Percentiles rank a stretch among this genome's conserved stretches.
phyloP scores from a whole-genome alignment of 1,140 invertebrate species.

The Zeugodacus cucurbitae region DNA sequence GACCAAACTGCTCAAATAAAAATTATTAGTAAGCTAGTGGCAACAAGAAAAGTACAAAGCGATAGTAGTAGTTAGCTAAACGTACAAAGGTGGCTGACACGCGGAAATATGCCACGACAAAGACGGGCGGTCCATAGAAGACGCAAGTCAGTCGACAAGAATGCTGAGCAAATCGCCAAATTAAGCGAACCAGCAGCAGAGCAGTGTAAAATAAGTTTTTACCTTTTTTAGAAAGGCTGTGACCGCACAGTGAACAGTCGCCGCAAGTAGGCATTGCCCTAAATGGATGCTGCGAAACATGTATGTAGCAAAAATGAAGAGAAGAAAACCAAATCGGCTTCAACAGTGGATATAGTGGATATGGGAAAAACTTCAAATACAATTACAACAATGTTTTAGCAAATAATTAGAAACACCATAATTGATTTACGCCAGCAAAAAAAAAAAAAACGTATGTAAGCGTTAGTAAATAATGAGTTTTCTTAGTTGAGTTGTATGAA shows the following conservation, averaged over 20 bases:
- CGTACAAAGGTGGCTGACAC: neutral
- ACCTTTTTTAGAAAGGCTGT: neutral
- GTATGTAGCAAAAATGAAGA: neutral
- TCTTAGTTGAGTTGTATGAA: neutral
- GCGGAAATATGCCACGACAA: neutral
- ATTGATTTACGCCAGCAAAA: neutral
- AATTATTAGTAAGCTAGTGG: neutral
- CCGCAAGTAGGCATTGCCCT: constrained; percentile 1
- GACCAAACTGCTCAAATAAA: neutral
- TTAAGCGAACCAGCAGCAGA: neutral
- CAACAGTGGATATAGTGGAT: neutral
- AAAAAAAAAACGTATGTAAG: neutral
- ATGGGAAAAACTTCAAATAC: neutral
- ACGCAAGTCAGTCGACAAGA: neutral
- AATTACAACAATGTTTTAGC: neutral
- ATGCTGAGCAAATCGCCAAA: neutral
- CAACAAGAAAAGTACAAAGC: neutral
- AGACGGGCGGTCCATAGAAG: neutral
- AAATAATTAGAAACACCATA: neutral
- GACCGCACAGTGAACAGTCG: neutral
- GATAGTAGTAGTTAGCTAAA: neutral
- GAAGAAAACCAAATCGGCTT: neutral
- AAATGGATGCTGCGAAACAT: neutral
- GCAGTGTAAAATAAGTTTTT: constrained; percentile 7
- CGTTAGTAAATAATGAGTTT: neutral